Evolutionary conservation across 64 coral and sea anemone species (phyloP).

Genomic region (Platygyra sinensis): DNA sequence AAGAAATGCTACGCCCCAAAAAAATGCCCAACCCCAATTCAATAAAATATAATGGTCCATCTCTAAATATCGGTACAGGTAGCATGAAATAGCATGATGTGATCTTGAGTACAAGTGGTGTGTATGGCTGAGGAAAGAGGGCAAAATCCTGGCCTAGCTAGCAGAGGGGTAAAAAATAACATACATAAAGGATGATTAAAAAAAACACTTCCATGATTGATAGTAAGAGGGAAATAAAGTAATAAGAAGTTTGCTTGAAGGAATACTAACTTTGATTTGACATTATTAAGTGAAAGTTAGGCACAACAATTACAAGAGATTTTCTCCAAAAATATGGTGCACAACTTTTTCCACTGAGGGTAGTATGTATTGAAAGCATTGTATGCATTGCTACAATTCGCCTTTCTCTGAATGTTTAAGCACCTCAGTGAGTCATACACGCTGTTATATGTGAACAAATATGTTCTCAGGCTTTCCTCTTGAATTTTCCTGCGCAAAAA

Average conservation of each 20-base stretch:
- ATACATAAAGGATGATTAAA: no score
- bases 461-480: constrained; percentile 71
- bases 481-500: constrained; percentile 61
- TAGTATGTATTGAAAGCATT: not conserved
- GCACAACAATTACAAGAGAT: not conserved
- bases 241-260: not conserved
- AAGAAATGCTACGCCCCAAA: no score
- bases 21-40: no score
- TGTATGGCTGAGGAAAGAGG: not conserved
- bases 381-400: not conserved
- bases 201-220: not conserved
- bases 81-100: not conserved
- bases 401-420: no score
- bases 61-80: no score
- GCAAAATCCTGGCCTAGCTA: not conserved
- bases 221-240: not conserved
- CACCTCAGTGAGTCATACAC: constrained; percentile 80
- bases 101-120: not conserved
- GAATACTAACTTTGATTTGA: not conserved
- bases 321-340: not conserved
- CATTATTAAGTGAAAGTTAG: not conserved
- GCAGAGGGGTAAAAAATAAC: no score
- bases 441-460: constrained; percentile 82
- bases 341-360: not conserved
- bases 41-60: no score